Evolutionary conservation across 1,140 invertebrate genomes (phyloP).

Genomic region (Scaptodrosophila lebanonensis): DNA sequence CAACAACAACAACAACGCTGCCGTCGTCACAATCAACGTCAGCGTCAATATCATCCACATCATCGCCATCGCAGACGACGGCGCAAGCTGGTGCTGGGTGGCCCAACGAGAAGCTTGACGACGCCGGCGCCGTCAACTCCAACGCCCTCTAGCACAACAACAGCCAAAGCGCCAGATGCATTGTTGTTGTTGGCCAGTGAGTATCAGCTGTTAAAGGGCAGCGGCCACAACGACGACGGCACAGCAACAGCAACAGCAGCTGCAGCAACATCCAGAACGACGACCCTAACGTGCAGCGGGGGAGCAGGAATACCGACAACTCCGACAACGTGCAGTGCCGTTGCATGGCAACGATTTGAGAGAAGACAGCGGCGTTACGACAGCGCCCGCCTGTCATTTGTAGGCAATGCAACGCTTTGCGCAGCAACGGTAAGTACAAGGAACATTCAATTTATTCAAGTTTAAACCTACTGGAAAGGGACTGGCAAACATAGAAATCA

Average conservation of each 20-base stretch:
- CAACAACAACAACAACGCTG: constrained; percentile 67
- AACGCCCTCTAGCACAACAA: not conserved
- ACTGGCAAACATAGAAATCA: no score
- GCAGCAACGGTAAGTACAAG: constrained; percentile 71
- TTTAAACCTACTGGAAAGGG: no score
- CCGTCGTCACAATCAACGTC: constrained; percentile 72
- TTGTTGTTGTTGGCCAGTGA: constrained; percentile 40
- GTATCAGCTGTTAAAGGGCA: constrained; percentile 36
- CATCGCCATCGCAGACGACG: constrained; percentile 71
- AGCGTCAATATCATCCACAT: constrained; percentile 67
- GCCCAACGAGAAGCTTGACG: constrained; percentile 17
- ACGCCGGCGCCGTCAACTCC: constrained; percentile 13
- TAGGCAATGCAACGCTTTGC: constrained; percentile 77
- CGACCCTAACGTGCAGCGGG: constrained; percentile 15
- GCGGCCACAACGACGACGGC: constrained; percentile 15
- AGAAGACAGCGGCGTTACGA: constrained; percentile 51
- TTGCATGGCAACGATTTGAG: constrained; percentile 25
- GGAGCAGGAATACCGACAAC: constrained; percentile 11
- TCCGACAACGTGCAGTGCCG: not conserved
- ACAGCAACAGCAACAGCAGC: constrained; percentile 13
- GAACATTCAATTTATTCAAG: not conserved
- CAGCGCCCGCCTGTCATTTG: constrained; percentile 66
- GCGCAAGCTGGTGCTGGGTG: constrained; percentile 32
- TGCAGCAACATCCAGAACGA: constrained; percentile 28
- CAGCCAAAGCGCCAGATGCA: not conserved